These are phyloP conservation scores for Hemithea aestivaria DNA, from an alignment of 2,888 invertebrate genomes.

Conservation along the genomic window DNA sequence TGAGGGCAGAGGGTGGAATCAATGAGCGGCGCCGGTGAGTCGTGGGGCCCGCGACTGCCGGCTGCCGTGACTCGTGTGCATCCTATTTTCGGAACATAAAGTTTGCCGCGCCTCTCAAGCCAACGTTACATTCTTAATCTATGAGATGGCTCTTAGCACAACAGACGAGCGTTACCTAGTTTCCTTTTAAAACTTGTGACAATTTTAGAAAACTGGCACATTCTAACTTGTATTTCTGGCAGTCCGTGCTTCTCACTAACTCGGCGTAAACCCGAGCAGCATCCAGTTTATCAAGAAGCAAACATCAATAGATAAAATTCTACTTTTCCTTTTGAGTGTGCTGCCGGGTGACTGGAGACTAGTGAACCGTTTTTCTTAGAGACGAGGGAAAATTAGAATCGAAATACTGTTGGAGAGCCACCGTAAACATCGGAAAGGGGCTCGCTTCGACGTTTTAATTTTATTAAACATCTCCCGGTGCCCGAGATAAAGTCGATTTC, in stretches of 20 bases:
- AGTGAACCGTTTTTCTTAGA: conserved; percentile 38
- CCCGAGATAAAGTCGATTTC: conserved; percentile 75
- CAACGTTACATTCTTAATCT: conserved; percentile 37
- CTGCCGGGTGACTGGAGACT: conserved; percentile 7
- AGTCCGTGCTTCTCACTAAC: background rate
- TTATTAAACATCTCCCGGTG: conserved; percentile 72
- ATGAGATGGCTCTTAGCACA: conserved; percentile 14
- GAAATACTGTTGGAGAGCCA: conserved; percentile 59
- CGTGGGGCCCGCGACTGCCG: conserved; percentile 39
- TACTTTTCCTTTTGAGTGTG: conserved; percentile 3
- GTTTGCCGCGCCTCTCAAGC: conserved; percentile 32
- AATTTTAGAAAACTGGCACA: conserved; percentile 7
- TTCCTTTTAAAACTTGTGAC: conserved; percentile 12
- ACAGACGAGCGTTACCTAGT: conserved; percentile 20
- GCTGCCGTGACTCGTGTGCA: conserved; percentile 10
- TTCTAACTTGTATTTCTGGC: conserved; percentile 1
- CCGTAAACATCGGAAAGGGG: conserved; percentile 63
- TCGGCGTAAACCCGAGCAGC: conserved; percentile 3
- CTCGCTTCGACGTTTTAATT: conserved; percentile 70
- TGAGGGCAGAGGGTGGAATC: conserved; percentile 47
- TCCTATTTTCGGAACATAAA: conserved; percentile 37
- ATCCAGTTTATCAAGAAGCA: conserved; percentile 2
- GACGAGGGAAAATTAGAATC: conserved; percentile 56
- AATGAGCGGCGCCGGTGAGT: conserved; percentile 53
- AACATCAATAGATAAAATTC: conserved; percentile 2